These are phyloP conservation scores for Eurytoma californica DNA, from an alignment of 2,888 invertebrate species.

Conservation along the genomic window DNA sequence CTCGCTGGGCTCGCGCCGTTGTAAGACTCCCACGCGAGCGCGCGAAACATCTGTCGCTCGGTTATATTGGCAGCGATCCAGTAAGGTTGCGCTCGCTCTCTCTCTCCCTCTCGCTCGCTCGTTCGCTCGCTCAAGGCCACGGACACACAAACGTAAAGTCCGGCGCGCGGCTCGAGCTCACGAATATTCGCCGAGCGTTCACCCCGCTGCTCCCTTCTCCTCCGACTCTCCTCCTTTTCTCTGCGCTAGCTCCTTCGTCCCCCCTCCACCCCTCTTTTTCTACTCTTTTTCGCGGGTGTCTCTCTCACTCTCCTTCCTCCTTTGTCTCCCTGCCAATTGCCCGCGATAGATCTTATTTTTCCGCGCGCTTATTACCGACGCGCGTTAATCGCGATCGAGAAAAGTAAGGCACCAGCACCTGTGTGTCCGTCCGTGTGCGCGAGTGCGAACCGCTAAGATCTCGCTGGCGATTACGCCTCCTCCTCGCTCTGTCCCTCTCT, in stretches of 20 bases:
- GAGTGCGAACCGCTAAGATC: slow-evolving; percentile 37
- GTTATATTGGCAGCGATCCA: slow-evolving; percentile 64
- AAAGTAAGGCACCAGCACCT: no score
- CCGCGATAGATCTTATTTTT: slow-evolving; percentile 32
- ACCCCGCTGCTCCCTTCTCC: slow-evolving; percentile 41
- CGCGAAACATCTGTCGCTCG: slow-evolving; percentile 66
- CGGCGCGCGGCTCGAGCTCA: slow-evolving; percentile 37
- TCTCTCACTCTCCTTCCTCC: slow-evolving; percentile 8
- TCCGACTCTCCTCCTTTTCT: slow-evolving; percentile 32
- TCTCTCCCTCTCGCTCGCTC: slow-evolving; percentile 31
- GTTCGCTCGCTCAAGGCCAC: slow-evolving; percentile 49
- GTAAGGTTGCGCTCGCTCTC: slow-evolving; percentile 56
- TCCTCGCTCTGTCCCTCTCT: no score
- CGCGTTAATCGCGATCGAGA: slow-evolving; percentile 1
- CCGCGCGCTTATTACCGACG: slow-evolving; percentile 32
- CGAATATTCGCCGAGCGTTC: slow-evolving; percentile 57
- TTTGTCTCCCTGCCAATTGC: slow-evolving; percentile 31
- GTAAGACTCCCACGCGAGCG: slow-evolving; percentile 49
- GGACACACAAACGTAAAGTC: slow-evolving; percentile 27
- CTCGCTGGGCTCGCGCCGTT: no score
- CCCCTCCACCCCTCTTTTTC: neutral
- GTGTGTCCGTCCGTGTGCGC: no score
- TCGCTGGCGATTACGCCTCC: slow-evolving; percentile 54
- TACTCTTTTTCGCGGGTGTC: slow-evolving; percentile 2
- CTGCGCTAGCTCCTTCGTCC: neutral